Evolutionary conservation across 2,888 invertebrate genomes (phyloP).

Genomic region (Aleiodes testaceus): DNA sequence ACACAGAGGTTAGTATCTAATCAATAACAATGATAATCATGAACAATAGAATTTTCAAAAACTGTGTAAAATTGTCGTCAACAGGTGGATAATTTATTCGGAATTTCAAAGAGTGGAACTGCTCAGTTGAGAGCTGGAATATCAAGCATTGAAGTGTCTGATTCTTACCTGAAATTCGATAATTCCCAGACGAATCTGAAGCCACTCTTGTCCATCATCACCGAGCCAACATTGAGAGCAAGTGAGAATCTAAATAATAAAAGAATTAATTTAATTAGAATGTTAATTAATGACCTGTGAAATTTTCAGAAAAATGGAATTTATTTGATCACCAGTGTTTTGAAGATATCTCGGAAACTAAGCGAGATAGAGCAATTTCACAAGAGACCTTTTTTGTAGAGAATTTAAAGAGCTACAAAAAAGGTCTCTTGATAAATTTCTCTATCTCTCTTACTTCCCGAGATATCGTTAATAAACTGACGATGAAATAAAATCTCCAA

Average conservation of each 20-base stretch:
- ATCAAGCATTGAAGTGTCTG: constrained; percentile 61
- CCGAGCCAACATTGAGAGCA: constrained; percentile 68
- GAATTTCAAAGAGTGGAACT: constrained; percentile 71
- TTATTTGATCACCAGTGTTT: too few species aligned
- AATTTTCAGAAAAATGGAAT: too few species aligned
- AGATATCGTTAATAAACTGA: too few species aligned
- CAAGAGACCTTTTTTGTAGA: background rate
- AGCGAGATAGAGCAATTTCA: too few species aligned
- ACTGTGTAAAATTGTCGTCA: constrained; percentile 58
- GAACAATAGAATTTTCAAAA: background rate
- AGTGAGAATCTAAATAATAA: constrained; percentile 64
- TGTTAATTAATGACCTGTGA: too few species aligned
- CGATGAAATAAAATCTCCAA: constrained; percentile 52
- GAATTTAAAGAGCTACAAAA: too few species aligned
- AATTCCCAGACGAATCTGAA: constrained; percentile 61
- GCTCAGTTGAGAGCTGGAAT: constrained; percentile 71
- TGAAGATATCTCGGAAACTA: too few species aligned
- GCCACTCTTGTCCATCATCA: constrained; percentile 72
- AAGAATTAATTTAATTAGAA: too few species aligned
- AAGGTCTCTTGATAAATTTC: background rate
- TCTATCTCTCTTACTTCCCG: background rate
- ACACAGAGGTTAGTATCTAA: constrained; percentile 78
- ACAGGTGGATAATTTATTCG: constrained; percentile 76
- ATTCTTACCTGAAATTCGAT: constrained; percentile 58
- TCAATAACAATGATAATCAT: background rate